phyloP scores from a whole-genome alignment of 2,797 vertebrate genomes.

The Eulemur mongoz region DNA sequence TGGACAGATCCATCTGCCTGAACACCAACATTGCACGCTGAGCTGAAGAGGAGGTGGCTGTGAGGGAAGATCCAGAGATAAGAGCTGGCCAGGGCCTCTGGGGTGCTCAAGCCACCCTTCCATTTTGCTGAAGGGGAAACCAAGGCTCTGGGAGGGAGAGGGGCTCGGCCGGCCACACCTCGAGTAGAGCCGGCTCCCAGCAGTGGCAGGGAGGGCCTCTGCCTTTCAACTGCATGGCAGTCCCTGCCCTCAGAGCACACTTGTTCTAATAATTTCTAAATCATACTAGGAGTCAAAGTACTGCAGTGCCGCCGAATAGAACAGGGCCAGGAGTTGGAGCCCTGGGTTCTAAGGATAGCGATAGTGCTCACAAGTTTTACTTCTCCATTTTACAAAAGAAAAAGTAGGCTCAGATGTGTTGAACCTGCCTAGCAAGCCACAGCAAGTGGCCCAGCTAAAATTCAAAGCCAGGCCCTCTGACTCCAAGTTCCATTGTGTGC shows the following conservation, averaged over 20 bases:
- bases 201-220: neutral
- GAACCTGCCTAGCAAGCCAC: neutral
- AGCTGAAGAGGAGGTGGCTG: neutral
- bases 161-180: neutral
- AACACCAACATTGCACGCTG: neutral
- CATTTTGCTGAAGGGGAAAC: constrained; percentile 1
- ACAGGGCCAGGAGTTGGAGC: neutral
- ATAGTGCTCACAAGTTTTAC: neutral
- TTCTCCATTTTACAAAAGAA: neutral
- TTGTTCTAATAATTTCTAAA: neutral
- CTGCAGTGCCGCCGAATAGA: neutral
- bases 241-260: neutral
- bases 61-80: neutral
- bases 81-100: neutral
- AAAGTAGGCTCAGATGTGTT: neutral
- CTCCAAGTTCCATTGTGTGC: too few species aligned
- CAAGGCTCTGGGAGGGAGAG: neutral
- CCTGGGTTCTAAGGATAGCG: neutral
- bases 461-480: neutral
- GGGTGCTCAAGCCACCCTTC: neutral
- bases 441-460: neutral
- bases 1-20: neutral
- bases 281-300: neutral
- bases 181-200: neutral
- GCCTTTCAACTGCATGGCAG: neutral